Conservation (phyloP, 1,140 invertebrate species). For the Melipona quadrifasciata region DNA sequence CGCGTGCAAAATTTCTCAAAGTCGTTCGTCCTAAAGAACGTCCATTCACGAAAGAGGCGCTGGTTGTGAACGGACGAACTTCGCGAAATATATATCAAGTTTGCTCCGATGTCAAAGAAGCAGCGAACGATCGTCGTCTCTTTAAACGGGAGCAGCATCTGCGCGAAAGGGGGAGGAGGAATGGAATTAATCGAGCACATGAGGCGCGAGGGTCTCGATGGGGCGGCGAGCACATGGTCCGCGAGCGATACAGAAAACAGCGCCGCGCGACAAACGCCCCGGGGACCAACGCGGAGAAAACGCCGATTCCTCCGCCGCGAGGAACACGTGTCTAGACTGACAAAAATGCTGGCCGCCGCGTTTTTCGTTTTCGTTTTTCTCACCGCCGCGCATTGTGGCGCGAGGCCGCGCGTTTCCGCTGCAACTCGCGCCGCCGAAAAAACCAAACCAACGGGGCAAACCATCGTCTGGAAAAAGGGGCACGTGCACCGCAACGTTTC, state of each 20-base stretch:
- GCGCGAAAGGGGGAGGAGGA: neutral
- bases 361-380: conserved; percentile 7
- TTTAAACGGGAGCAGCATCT: conserved; percentile 32
- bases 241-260: neutral
- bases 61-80: neutral
- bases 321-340: conserved; percentile 54
- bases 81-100: no score
- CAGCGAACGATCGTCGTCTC: conserved; percentile 14
- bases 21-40: neutral
- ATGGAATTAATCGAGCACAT: conserved; percentile 43
- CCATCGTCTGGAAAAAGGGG: conserved; percentile 14
- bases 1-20: neutral
- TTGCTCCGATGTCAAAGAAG: neutral
- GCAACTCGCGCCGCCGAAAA: conserved; percentile 20
- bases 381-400: conserved; percentile 4
- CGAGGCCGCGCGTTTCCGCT: conserved; percentile 42
- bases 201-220: conserved; percentile 1
- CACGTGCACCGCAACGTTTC: conserved; percentile 34
- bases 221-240: conserved; percentile 20
- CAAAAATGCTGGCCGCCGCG: conserved; percentile 35
- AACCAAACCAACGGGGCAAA: neutral
- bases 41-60: neutral
- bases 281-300: conserved; percentile 49
- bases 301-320: conserved; percentile 34
- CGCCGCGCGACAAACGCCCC: conserved; percentile 31